Base-by-base conservation (phyloP, 2,113 vertebrate genomes). In the Macheiramphus alcinus region DNA sequence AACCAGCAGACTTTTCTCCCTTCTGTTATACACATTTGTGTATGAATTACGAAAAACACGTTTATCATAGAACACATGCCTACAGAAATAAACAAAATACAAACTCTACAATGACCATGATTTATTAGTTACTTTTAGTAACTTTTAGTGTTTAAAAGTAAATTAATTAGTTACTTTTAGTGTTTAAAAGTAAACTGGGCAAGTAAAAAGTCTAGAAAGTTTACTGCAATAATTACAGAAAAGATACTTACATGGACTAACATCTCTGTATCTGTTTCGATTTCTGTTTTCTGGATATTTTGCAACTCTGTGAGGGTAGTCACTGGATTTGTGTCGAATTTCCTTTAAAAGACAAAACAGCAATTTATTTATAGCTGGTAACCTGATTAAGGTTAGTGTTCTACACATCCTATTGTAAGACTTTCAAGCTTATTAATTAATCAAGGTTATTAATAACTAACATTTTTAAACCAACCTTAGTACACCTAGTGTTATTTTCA, bases 191-290 rank as follows among this genome's bases (percentile, higher is more conserved):
- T 42, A 25, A 52, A 32, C 11, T 18, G 9, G 13, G 2, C 43
- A 82, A 94, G 15, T 38, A 62, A 68, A 31, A 68, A 55, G 42
- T 22, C 80, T 66, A 76, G 12, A 21, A 79, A 63, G 19, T 61
- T 50, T 36, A 85, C 26, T 43, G 63, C 20, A 68, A 8, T 11
- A 36, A 83, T 9, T 43, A 68, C 80, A 93, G 65, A 66, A 40
- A 65, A 79, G 26, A 83, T 98, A 99, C 99, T 99, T 98, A 99
- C 99, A 99, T 6, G 99, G 99, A 96, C 99, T 99, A 94, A 99
- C 99, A 90, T 99, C 99, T 98, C 99, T 99, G 98, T 99, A 99
- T 98, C 99, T 98, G 98, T 99, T 99, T 91, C 99, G 98, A 98
- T 99, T 99, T 97, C 99, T 99, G 97, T 99, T 99, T 96, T 98